These are phyloP conservation scores for Rousettus madagascariensis DNA, from an alignment of 2,797 vertebrate genomes.

Conservation along the genomic window DNA sequence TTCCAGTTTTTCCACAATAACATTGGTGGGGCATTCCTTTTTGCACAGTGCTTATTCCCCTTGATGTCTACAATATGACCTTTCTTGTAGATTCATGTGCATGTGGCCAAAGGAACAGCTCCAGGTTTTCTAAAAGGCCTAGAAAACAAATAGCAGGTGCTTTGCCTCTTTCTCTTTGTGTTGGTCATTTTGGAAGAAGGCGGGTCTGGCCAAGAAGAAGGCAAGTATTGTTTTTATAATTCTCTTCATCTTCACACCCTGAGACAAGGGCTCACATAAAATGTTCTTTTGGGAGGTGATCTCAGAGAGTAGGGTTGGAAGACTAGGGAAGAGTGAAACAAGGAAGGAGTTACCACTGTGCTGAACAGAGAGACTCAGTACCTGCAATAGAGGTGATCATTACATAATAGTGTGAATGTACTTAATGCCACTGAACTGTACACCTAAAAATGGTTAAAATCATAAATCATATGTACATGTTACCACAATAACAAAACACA, in stretches of 20 bases:
- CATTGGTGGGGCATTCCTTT: no score
- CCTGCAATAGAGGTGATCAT: background rate
- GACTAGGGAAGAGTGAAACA: background rate
- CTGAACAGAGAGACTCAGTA: background rate
- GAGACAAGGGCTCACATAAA: background rate
- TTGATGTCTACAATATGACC: no score
- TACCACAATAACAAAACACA: background rate
- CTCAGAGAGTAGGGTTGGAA: background rate
- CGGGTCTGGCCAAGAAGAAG: no score
- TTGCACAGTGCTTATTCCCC: no score
- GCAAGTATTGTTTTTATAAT: background rate
- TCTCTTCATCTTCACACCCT: background rate
- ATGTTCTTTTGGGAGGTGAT: background rate
- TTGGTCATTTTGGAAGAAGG: no score
- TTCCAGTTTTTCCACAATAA: no score
- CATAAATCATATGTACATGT: background rate
- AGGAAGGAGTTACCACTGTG: background rate
- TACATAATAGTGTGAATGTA: background rate
- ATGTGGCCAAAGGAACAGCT: no score
- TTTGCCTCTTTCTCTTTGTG: no score
- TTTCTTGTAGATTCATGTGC: no score
- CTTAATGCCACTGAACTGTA: background rate
- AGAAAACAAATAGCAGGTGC: no score
- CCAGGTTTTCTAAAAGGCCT: no score
- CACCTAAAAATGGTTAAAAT: background rate